Evolutionary conservation across 2,888 invertebrate genomes (phyloP).

Genomic region (Nebria brevicollis): DNA sequence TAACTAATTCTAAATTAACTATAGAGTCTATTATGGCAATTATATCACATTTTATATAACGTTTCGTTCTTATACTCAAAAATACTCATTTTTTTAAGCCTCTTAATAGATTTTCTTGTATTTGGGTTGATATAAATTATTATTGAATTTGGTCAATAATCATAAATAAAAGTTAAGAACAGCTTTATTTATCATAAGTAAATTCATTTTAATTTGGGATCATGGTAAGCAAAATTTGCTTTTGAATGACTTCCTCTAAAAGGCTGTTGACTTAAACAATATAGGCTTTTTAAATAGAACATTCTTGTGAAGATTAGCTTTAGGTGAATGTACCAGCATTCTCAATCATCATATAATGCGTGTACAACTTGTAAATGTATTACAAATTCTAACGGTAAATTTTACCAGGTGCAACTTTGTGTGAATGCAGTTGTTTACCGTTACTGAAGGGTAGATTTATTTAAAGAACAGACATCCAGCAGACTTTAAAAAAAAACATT

Average conservation of each 20-base stretch:
- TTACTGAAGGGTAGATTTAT: neutral
- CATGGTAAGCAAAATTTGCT: neutral
- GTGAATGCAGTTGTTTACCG: neutral
- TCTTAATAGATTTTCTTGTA: too few species aligned
- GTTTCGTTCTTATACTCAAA: too few species aligned
- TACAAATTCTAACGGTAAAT: neutral
- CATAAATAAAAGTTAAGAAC: too few species aligned
- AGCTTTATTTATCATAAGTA: neutral
- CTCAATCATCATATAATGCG: too few species aligned
- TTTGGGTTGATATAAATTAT: too few species aligned
- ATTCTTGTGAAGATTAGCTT: neutral
- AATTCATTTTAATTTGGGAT: neutral
- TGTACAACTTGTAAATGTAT: neutral
- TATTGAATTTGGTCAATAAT: too few species aligned
- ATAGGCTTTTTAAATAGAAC: neutral
- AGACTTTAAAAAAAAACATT: neutral
- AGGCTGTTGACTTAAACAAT: conserved; percentile 32
- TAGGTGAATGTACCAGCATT: neutral
- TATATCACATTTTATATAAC: too few species aligned
- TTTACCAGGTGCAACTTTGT: neutral
- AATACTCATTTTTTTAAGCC: too few species aligned
- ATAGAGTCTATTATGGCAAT: too few species aligned
- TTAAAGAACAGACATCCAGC: neutral
- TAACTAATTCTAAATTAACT: too few species aligned
- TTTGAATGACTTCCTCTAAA: conserved; percentile 36